Evolutionary conservation across 1,140 invertebrate genomes (phyloP).

Genomic region (Aphidius gifuensis): DNA sequence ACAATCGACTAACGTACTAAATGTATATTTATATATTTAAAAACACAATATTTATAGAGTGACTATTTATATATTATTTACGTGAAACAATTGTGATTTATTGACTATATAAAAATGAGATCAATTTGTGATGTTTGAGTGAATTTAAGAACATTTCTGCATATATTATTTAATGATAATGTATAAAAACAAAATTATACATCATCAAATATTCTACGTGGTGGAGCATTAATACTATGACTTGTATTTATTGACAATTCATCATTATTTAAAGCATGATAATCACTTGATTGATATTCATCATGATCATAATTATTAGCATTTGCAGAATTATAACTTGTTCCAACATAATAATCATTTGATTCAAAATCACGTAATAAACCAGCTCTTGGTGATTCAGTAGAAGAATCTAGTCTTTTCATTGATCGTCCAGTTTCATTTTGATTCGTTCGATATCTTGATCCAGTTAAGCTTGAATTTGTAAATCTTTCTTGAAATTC

Average conservation of each 20-base stretch:
- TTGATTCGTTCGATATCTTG: slow-evolving; percentile 56
- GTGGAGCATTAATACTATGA: slow-evolving; percentile 61
- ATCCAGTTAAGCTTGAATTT: slow-evolving; percentile 48
- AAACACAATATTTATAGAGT: no score
- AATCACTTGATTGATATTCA: slow-evolving; percentile 44
- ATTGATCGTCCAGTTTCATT: slow-evolving; percentile 56
- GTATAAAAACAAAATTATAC: slow-evolving; percentile 54
- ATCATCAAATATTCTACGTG: slow-evolving; percentile 81
- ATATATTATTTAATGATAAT: neutral
- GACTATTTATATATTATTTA: no score
- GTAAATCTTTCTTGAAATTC: slow-evolving; percentile 68
- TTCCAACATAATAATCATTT: slow-evolving; percentile 60
- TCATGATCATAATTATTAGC: slow-evolving; percentile 49
- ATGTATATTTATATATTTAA: no score
- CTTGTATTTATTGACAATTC: slow-evolving; percentile 38
- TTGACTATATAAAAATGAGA: no score
- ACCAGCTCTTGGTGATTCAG: slow-evolving; percentile 62
- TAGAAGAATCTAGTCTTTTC: slow-evolving; percentile 52
- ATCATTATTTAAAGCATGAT: slow-evolving; percentile 43
- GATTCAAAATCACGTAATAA: slow-evolving; percentile 64
- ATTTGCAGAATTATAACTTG: slow-evolving; percentile 53
- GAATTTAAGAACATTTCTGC: no score
- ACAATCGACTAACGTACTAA: no score
- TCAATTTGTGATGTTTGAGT: no score
- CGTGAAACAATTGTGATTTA: no score